Evolutionary conservation across 1,140 invertebrate genomes (phyloP).

Genomic region (Hylaeus anthracinus): DNA sequence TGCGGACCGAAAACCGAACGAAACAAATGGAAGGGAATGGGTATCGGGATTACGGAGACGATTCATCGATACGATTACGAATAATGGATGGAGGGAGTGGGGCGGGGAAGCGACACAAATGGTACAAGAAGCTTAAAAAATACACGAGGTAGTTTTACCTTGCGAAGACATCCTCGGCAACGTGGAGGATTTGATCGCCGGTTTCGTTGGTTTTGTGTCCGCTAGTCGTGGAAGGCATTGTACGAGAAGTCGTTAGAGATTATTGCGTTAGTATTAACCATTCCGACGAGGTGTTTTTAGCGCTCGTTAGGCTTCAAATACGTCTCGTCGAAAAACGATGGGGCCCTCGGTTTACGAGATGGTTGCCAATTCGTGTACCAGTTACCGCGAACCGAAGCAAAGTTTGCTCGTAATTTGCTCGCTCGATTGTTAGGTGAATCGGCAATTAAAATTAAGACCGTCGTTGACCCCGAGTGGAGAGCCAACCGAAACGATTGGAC

Average conservation of each 20-base stretch:
- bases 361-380: background rate
- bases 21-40: constrained; percentile 3
- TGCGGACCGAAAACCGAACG: constrained; percentile 36
- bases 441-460: background rate
- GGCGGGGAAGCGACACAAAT: constrained; percentile 41
- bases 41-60: background rate
- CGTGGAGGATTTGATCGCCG: constrained; percentile 96
- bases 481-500: no score
- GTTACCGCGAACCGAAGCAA: background rate
- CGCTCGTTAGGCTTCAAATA: background rate
- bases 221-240: constrained; percentile 84
- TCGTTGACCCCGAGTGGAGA: background rate
- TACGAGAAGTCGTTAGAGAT: constrained; percentile 76
- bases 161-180: constrained; percentile 94
- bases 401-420: background rate
- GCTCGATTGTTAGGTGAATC: no score
- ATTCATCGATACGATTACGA: background rate
- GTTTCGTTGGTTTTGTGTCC: constrained; percentile 95
- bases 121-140: constrained; percentile 21
- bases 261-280: constrained; percentile 60
- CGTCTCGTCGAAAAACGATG: background rate
- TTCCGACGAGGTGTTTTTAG: constrained; percentile 4
- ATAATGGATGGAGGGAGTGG: background rate
- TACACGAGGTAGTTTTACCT: constrained; percentile 85
- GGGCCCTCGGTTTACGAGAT: background rate